Percentiles rank a stretch among this genome's conserved stretches.
These are phyloP conservation scores for Calliphora vomitoria DNA, from an alignment of 2,888 invertebrate species.

Conservation along the genomic window DNA sequence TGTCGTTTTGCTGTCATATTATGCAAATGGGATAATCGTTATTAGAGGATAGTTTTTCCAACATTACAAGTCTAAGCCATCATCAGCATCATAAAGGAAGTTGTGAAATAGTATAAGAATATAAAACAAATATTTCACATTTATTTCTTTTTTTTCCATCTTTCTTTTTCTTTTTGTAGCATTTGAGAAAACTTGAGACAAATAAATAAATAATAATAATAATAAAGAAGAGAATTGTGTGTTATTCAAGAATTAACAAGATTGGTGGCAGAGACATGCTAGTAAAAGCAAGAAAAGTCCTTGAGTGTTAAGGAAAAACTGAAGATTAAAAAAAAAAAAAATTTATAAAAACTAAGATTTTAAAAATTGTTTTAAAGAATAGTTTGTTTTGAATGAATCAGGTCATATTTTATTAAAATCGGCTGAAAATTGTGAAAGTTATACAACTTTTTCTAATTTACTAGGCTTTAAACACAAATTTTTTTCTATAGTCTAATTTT, in stretches of 20 bases:
- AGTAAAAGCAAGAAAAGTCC: not conserved
- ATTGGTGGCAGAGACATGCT: conserved; percentile 31
- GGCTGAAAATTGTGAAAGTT: too few species aligned
- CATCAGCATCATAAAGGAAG: conserved; percentile 49
- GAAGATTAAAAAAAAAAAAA: too few species aligned
- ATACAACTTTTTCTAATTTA: too few species aligned
- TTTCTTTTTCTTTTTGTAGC: not conserved
- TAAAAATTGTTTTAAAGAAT: too few species aligned
- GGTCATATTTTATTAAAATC: too few species aligned
- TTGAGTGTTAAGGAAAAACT: not conserved
- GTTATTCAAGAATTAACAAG: conserved; percentile 17
- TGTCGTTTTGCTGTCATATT: conserved; percentile 77
- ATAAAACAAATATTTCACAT: conserved; percentile 49
- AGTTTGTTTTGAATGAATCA: too few species aligned
- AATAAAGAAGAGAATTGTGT: conserved; percentile 41
- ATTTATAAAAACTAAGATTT: too few species aligned
- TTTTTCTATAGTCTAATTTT: too few species aligned
- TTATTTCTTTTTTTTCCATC: not conserved
- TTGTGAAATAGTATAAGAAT: not conserved
- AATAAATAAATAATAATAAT: conserved; percentile 49
- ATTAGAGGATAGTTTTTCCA: conserved; percentile 74
- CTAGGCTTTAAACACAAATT: too few species aligned
- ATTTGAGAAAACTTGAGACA: conserved; percentile 7
- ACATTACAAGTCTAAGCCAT: conserved; percentile 48
- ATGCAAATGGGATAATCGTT: conserved; percentile 76